Base-by-base conservation (phyloP, 2,797 vertebrate species). In the Gallinago nigripennis region DNA sequence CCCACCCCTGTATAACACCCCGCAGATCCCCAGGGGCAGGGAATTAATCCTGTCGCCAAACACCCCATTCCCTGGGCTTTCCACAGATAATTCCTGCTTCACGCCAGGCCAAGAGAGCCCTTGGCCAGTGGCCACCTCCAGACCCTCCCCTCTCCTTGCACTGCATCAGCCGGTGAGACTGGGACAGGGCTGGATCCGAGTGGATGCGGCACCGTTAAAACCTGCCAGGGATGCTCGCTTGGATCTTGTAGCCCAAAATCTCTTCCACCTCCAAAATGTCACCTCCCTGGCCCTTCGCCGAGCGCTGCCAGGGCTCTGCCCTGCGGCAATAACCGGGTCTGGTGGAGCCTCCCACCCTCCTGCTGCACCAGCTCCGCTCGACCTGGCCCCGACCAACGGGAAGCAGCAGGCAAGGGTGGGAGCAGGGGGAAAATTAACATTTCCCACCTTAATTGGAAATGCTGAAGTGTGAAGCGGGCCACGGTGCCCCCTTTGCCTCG, bases 341-440 rank as follows among this genome's bases (percentile, higher is more conserved):
- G 3, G 48, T 21, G 82, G 41, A 48, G 11, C 53, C 43, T 60
- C 51, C 82, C 45, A 65, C 41, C n/a, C n/a, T 56, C 41, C 46
- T 3, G 12, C 43, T 0, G 2, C 48, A 5, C 12, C 5, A 8
- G 20, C 35, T 61, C 3, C 1, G 56, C 56, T 56, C 8, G 0
- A 10, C 64, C 43, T 2, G 0, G 21, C 25, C 31, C 50, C 2
- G 1, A 20, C 3, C 0, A 24, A 64, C 1, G 4, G 81, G 45
- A 37, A 37, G 2, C 7, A 3, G 37, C 28, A 75, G 68, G 43
- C 0, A 8, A 82, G 63, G 70, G 50, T 56, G 78, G 48, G 33
- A 56, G 41, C 27, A 18, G 77, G 30, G 31, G 41, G 65, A 4
- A 11, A 39, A 39, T 39, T 39, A 39, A 31, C 41, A 37, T 58